Base-by-base conservation (phyloP, 2,888 invertebrate species). In the Endotricha flammealis region DNA sequence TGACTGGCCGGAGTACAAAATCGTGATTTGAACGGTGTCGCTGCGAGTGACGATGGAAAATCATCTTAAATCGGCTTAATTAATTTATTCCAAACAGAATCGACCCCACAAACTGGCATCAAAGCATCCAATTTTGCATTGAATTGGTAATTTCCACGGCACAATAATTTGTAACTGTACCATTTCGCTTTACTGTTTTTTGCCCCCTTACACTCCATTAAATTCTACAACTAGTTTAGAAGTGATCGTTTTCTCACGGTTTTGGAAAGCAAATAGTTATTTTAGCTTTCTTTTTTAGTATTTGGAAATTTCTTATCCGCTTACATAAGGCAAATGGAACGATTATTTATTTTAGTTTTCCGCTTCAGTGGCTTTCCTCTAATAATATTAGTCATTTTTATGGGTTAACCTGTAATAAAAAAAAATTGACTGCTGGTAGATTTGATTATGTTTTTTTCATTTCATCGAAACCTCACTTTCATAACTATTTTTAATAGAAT, bases 1-100 rank as follows among this genome's bases (percentile, higher is more conserved):
- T 65, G 64, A 64, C 52, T 44, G 52, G 50, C 45, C 42, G 40
- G 56, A 55, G 64, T 65, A 66, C 67, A 62, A 75, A 78, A 81
- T 82, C 53, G 71, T 65, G 75, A 82, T 80, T 82, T 77, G 43
- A 53, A 78, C 76, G 80, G 72, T 74, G 53, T 62, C 59, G 57
- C 63, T 53, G 56, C 64, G 57, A 55, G 59, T 64, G 64, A 66
- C 65, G 64, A 69, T 61, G 68, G 70, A 74, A 77, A 81, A 82
- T 79, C 70, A 70, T 57, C 67, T 70, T 62, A 67, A 77, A 77
- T 72, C 70, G 67, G 57, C 63, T 72, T 83, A 83, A 85, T 86
- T 83, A 83, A 82, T 86, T 83, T 78, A 82, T 74, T 77, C 75
- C 76, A 78, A 85, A 82, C 64, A 77, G 54, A 80, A 78, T 78